Conservation (phyloP, 64 coral and sea anemone genomes). For the Montipora sp. region DNA sequence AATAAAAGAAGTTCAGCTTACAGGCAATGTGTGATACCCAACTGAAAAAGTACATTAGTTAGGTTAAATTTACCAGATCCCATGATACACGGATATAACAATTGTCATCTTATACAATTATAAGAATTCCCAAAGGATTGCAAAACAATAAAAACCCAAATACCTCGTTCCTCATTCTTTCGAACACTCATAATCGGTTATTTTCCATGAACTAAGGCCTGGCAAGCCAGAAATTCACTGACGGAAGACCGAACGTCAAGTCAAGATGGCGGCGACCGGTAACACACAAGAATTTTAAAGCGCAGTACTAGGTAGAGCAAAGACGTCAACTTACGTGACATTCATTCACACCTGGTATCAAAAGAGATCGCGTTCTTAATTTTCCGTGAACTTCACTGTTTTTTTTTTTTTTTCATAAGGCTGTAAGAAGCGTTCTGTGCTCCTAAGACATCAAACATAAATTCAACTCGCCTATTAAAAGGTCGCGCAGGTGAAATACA, state of each 20-base stretch:
- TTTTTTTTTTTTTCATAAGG: background rate
- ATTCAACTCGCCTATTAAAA: background rate
- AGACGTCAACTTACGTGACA: constrained; percentile 21
- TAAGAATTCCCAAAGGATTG: constrained; percentile 33
- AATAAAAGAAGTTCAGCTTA: too few relatives aligned
- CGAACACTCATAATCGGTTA: constrained; percentile 17
- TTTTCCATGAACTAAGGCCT: background rate
- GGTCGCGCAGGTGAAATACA: background rate
- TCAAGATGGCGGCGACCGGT: constrained; percentile 40
- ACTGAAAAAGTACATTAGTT: too few relatives aligned
- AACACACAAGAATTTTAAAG: background rate
- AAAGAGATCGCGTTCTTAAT: too few relatives aligned
- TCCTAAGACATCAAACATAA: background rate
- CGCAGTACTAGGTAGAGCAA: background rate
- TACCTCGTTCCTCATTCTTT: constrained; percentile 45
- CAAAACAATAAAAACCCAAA: background rate
- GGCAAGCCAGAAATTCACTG: background rate
- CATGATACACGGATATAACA: too few relatives aligned
- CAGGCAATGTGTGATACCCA: too few relatives aligned
- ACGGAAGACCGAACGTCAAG: background rate
- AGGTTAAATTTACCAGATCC: too few relatives aligned
- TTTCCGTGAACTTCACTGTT: background rate
- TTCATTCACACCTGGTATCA: too few relatives aligned
- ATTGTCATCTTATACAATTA: too few relatives aligned
- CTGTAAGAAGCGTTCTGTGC: background rate